Base-by-base conservation (phyloP, 2,888 invertebrate species). In the Thysanoteuthis rhombus region DNA sequence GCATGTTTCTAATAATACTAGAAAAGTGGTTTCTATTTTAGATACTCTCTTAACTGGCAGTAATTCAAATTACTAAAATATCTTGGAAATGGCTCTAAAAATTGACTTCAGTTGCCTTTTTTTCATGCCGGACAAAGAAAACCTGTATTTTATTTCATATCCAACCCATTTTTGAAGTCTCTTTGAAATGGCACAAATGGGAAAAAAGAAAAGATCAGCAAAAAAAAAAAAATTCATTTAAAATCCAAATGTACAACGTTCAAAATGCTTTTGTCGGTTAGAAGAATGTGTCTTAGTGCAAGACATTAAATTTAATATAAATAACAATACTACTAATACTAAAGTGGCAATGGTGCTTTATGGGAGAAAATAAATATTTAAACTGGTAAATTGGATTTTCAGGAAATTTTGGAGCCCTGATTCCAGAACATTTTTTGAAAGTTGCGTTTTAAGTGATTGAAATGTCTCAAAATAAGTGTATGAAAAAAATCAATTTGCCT, bases 11-110 rank as follows among this genome's bases (percentile, higher is more conserved):
- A 75, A 36, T 75, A 75, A 36, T 75, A 75, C 75, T n/a, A n/a
- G 75, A 75, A 75, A 75, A 75, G n/a, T 75, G n/a, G 75, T 75
- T 75, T n/a, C 75, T 75, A 75, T n/a, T 75, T n/a, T 75, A n/a
- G n/a, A n/a, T 75, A 36, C n/a, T 36, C 75, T 75, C n/a, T 75
- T 75, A 75, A n/a, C 75, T 75, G 75, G 75, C 75, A 75, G 12
- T 75, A n/a, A 75, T 75, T 75, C 75, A 75, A 75, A 75, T 75
- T n/a, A 75, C n/a, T 75, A 75, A 75, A 75, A 75, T 75, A 75
- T 75, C 75, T 75, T 52, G 52, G n/a, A 75, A 75, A 75, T 75
- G 75, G 36, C 75, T 75, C n/a, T 52, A 52, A n/a, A 75, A n/a
- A 75, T 75, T 75, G 22, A 75, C n/a, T 75, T 75, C n/a, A n/a